A percentile compares a stretch with the other conserved stretches of the same genome.
phyloP scores from a whole-genome alignment of 2,888 invertebrate genomes.

The Mesorhabditis sp. region DNA sequence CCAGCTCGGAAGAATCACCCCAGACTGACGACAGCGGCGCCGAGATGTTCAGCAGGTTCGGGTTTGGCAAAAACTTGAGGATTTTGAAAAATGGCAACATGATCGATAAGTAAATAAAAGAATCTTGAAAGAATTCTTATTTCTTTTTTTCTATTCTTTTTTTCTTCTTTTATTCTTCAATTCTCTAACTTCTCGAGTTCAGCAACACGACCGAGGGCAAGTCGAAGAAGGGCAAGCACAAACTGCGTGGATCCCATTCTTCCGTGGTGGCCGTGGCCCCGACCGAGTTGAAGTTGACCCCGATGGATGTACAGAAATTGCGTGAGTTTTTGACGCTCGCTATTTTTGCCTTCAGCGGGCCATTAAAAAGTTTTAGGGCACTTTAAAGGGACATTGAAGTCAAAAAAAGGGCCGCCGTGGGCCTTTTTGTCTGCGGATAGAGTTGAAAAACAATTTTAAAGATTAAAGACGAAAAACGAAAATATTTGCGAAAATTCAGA shows the following conservation, averaged over 20 bases:
- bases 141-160: background rate
- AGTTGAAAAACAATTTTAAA: background rate
- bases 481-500: conserved; percentile 11
- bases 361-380: too few relatives aligned
- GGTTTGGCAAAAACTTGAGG: background rate
- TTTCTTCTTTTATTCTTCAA: background rate
- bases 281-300: conserved; percentile 13
- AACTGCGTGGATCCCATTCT: conserved; percentile 15
- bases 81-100: too few relatives aligned
- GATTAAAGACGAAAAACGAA: background rate
- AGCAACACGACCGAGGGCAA: conserved; percentile 16
- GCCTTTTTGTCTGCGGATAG: too few relatives aligned
- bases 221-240: conserved; percentile 23
- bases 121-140: background rate
- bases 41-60: conserved; percentile 30
- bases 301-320: conserved; percentile 18
- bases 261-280: conserved; percentile 7
- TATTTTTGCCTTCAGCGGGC: too few relatives aligned
- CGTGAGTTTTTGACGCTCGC: conserved; percentile 11
- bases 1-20: conserved; percentile 20
- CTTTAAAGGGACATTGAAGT: too few relatives aligned
- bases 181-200: conserved; percentile 4
- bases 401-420: too few relatives aligned
- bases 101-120: background rate
- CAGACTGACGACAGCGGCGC: conserved; percentile 43